Conservation (phyloP, 1,140 invertebrate species). For the Semibalanus balanoides region DNA sequence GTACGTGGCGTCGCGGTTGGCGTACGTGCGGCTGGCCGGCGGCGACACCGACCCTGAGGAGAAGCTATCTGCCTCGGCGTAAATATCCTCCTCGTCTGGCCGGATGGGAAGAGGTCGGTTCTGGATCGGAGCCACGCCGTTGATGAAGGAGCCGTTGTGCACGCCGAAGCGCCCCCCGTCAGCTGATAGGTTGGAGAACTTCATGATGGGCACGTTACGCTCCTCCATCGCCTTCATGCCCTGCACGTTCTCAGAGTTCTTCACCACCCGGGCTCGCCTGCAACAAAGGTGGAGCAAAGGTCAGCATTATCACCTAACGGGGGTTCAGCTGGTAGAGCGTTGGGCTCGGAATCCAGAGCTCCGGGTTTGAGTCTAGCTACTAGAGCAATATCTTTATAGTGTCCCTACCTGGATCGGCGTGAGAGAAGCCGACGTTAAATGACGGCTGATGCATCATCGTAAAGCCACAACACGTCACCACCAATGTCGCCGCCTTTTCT, state of each 20-base stretch:
- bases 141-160: background rate
- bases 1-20: conserved; percentile 7
- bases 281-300: background rate
- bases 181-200: background rate
- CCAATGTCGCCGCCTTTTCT: too few relatives aligned
- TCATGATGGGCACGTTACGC: conserved; percentile 2
- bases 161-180: conserved; percentile 4
- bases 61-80: conserved; percentile 12
- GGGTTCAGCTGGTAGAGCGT: too few relatives aligned
- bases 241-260: conserved; percentile 4
- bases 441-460: too few relatives aligned
- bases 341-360: too few relatives aligned
- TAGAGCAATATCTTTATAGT: too few relatives aligned
- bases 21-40: conserved; percentile 11
- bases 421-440: too few relatives aligned
- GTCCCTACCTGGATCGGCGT: too few relatives aligned
- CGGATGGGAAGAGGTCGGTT: conserved; percentile 10
- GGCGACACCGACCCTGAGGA: conserved; percentile 4
- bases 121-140: conserved; percentile 8
- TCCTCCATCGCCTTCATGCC: conserved; percentile 6
- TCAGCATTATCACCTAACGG: too few relatives aligned
- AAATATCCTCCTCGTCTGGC: conserved; percentile 13
- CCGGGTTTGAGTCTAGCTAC: too few relatives aligned
- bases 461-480: too few relatives aligned
- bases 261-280: background rate